phyloP scores from a whole-genome alignment of 2,888 invertebrate species.

The Amblyteles armatorius region DNA sequence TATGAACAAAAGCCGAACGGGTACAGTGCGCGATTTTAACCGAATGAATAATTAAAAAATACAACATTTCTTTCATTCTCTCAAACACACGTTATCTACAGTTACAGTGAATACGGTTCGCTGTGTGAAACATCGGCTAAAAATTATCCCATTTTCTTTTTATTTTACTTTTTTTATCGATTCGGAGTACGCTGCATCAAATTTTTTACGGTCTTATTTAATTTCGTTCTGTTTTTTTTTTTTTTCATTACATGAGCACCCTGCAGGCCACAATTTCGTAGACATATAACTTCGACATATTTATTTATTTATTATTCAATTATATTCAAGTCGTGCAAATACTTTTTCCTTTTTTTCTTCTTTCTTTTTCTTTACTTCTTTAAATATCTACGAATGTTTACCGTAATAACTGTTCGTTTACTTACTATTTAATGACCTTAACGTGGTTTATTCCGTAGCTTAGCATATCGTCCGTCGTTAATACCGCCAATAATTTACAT shows the following conservation, averaged over 20 bases:
- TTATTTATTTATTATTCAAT: constrained; percentile 41
- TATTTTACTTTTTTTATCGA: constrained; percentile 12
- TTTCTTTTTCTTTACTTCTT: constrained; percentile 54
- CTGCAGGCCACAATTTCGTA: constrained; percentile 66
- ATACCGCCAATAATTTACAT: constrained; percentile 82
- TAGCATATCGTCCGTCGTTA: constrained; percentile 66
- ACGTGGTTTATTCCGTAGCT: constrained; percentile 49
- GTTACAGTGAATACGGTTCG: constrained; percentile 45
- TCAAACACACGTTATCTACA: constrained; percentile 58
- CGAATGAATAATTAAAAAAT: constrained; percentile 58
- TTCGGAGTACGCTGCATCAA: constrained; percentile 47
- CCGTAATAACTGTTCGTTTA: constrained; percentile 71
- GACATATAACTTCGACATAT: constrained; percentile 44
- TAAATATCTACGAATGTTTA: constrained; percentile 74
- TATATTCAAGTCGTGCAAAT: constrained; percentile 71
- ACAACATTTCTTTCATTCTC: constrained; percentile 18
- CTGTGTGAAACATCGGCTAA: constrained; percentile 41
- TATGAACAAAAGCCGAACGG: constrained; percentile 11
- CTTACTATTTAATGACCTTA: constrained; percentile 72
- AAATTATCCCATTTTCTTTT: background rate
- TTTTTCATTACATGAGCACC: constrained; percentile 70
- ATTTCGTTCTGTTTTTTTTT: constrained; percentile 16
- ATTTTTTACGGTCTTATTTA: constrained; percentile 24
- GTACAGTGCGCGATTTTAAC: constrained; percentile 52
- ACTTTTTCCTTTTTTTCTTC: constrained; percentile 63